These are phyloP conservation scores for Rhyacichthys aspro DNA, from an alignment of 2,797 vertebrate species.

Conservation along the genomic window DNA sequence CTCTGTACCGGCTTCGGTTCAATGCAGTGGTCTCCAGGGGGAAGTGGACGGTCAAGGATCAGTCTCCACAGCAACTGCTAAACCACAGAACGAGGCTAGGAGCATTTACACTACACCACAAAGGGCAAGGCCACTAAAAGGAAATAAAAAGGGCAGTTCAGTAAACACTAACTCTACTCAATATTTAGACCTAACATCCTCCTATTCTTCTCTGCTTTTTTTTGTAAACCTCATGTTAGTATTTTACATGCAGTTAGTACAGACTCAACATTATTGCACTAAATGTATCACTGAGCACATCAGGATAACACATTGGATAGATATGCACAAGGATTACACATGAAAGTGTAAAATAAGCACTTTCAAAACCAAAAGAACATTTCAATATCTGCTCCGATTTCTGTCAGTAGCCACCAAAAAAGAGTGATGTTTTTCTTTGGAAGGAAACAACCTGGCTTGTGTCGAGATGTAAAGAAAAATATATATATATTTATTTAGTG, in stretches of 20 bases:
- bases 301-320: not conserved
- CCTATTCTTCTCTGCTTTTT: not conserved
- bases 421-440: slow-evolving; percentile 20
- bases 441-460: not conserved
- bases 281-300: not conserved
- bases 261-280: slow-evolving; percentile 21
- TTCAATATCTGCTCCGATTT: not conserved
- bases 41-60: slow-evolving; percentile 1
- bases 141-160: slow-evolving; percentile 11
- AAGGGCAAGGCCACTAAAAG: slow-evolving; percentile 1
- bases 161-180: slow-evolving; percentile 9
- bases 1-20: not conserved
- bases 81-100: not conserved
- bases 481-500: no score
- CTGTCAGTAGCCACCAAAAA: not conserved
- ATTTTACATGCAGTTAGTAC: not conserved
- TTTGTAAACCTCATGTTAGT: not conserved
- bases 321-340: not conserved
- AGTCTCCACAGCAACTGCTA: not conserved
- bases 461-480: not conserved
- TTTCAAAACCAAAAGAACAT: not conserved
- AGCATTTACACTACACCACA: not conserved
- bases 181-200: not conserved
- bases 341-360: not conserved
- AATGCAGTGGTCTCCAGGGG: slow-evolving; percentile 10